phyloP scores from a whole-genome alignment of 2,888 invertebrate species.

The Drosophila emarginata region DNA sequence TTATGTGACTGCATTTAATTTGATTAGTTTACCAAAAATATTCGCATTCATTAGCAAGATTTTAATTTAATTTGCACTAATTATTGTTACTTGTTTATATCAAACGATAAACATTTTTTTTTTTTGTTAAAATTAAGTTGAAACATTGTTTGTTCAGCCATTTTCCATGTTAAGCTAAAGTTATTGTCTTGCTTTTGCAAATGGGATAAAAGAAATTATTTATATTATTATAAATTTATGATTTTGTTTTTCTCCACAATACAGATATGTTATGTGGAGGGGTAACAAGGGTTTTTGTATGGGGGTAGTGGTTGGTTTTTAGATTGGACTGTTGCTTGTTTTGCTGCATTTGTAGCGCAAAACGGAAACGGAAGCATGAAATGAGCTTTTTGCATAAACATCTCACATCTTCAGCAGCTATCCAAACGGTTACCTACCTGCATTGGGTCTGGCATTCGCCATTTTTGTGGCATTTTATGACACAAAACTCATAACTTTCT shows the following conservation, averaged over 20 bases:
- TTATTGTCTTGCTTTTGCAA: conserved; percentile 56
- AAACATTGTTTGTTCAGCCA: conserved; percentile 31
- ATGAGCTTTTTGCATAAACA: conserved; percentile 77
- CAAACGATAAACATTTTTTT: conserved; percentile 5
- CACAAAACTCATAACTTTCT: conserved; percentile 74
- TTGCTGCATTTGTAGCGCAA: conserved; percentile 53
- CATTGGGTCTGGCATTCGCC: conserved; percentile 48
- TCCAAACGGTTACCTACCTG: conserved; percentile 36
- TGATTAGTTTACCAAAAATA: conserved; percentile 62
- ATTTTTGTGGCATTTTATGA: conserved; percentile 58
- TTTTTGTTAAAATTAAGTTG: conserved; percentile 24
- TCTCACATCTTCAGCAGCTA: conserved; percentile 25
- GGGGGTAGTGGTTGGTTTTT: not conserved
- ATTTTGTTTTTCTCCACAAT: conserved; percentile 70
- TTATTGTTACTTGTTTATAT: conserved; percentile 8
- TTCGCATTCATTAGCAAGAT: conserved; percentile 60
- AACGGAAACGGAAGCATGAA: conserved; percentile 77
- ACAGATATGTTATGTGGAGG: not conserved
- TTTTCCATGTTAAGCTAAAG: conserved; percentile 55
- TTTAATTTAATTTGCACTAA: conserved; percentile 66
- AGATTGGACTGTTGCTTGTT: conserved; percentile 19
- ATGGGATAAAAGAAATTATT: conserved; percentile 66
- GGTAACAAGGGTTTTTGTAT: not conserved
- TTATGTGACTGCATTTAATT: conserved; percentile 63
- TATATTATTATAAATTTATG: conserved; percentile 77